phyloP scores from a whole-genome alignment of 2,113 vertebrate genomes.

The Oreochromis tanganicae region DNA sequence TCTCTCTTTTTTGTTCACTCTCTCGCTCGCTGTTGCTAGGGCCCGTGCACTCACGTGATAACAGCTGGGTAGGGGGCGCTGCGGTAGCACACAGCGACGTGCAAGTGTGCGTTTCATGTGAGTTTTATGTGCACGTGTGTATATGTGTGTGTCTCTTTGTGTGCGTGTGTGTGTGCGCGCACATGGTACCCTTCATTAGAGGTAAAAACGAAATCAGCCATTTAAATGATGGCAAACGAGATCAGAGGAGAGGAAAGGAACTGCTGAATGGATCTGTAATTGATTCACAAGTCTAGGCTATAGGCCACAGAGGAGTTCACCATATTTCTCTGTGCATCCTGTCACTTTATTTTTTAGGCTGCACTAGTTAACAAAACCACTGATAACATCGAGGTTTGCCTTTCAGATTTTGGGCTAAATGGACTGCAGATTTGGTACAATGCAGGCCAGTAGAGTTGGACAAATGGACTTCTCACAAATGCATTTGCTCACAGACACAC shows the following conservation, averaged over 20 bases:
- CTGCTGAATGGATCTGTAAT: slow-evolving; percentile 50
- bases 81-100: slow-evolving; percentile 52
- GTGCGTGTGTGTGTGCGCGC: not conserved
- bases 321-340: slow-evolving; percentile 4
- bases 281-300: slow-evolving; percentile 39
- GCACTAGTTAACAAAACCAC: slow-evolving; percentile 15
- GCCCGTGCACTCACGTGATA: slow-evolving; percentile 70
- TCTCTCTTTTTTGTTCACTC: slow-evolving; percentile 58
- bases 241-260: slow-evolving; percentile 49
- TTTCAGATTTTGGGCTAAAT: slow-evolving; percentile 19
- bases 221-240: slow-evolving; percentile 50
- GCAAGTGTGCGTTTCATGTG: slow-evolving; percentile 33
- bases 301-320: slow-evolving; percentile 6
- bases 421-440: not conserved
- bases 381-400: not conserved
- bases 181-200: slow-evolving; percentile 59
- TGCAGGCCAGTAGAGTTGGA: not conserved
- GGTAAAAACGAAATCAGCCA: slow-evolving; percentile 54
- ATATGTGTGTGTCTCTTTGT: not conserved
- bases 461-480: slow-evolving; percentile 7
- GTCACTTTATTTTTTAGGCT: slow-evolving; percentile 22
- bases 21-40: slow-evolving; percentile 75
- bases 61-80: slow-evolving; percentile 75
- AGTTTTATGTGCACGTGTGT: not conserved
- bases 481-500: not conserved